Percentiles rank a stretch among this genome's conserved stretches.
phyloP scores from a whole-genome alignment of 2,113 vertebrate species.

The Axis porcinus region DNA sequence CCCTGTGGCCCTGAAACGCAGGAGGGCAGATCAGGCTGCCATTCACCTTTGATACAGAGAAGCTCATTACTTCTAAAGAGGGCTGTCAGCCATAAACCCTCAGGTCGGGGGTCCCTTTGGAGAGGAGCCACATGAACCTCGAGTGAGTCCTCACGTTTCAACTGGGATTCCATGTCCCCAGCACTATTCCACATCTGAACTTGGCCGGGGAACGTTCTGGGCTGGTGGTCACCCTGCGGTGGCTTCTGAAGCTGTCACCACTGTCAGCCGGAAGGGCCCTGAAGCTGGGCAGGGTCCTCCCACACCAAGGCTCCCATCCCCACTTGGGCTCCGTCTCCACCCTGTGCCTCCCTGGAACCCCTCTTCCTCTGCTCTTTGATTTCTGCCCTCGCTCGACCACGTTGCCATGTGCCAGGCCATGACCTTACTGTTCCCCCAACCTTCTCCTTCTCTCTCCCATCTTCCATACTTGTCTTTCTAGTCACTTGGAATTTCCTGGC shows the following conservation, averaged over 20 bases:
- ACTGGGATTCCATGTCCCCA: background rate
- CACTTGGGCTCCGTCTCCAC: rapidly evolving
- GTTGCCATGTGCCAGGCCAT: background rate
- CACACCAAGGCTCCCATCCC: background rate
- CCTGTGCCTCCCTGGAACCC: background rate
- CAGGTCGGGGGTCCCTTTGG: background rate
- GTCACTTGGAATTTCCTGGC: constrained; percentile 35
- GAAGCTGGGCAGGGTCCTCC: background rate
- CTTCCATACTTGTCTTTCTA: background rate
- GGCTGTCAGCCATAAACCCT: background rate
- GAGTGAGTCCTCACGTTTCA: rapidly evolving
- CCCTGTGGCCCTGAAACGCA: rapidly evolving
- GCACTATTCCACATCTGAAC: background rate
- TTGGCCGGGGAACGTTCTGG: rapidly evolving
- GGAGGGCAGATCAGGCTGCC: background rate
- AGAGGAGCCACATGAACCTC: background rate
- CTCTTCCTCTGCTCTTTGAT: background rate
- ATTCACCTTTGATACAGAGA: background rate
- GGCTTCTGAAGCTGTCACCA: background rate
- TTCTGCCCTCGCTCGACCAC: background rate
- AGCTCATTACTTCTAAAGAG: background rate
- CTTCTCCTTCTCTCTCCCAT: background rate
- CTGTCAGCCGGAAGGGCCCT: background rate
- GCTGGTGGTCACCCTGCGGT: background rate
- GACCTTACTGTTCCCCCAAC: background rate